phyloP scores from a whole-genome alignment of 1,140 invertebrate species.

The Vollenhovia emeryi region DNA sequence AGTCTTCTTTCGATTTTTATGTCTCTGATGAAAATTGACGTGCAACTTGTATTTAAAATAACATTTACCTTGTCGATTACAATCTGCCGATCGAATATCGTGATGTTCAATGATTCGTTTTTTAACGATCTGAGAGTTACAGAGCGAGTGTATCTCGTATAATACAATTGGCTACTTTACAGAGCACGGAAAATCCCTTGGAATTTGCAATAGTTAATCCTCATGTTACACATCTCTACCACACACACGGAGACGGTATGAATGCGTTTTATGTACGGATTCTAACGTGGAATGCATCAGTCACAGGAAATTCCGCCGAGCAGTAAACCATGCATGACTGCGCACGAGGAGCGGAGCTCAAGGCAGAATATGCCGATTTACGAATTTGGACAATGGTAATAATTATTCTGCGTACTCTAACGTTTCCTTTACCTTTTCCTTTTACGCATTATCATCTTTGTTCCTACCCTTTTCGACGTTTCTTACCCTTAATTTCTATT shows the following conservation, averaged over 20 bases:
- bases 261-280: slow-evolving; percentile 26
- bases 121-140: background rate
- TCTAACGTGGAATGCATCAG: background rate
- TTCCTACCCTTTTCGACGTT: background rate
- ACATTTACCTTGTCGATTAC: background rate
- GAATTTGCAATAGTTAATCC: slow-evolving; percentile 48
- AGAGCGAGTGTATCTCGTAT: background rate
- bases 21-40: background rate
- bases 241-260: background rate
- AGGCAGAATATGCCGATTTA: slow-evolving; percentile 6
- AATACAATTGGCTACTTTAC: slow-evolving; percentile 12
- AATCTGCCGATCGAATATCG: background rate
- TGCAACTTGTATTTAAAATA: background rate
- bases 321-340: slow-evolving; percentile 36
- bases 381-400: slow-evolving; percentile 16
- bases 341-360: background rate
- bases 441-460: background rate
- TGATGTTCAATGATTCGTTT: background rate
- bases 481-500: background rate
- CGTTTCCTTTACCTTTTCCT: background rate
- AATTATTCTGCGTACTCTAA: too few species aligned
- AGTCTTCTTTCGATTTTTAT: slow-evolving; percentile 10
- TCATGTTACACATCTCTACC: background rate
- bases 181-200: slow-evolving; percentile 22
- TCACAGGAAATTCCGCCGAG: slow-evolving; percentile 15